Evolutionary conservation across 2,113 vertebrate genomes (phyloP).

Genomic region (Prietella phreatophila): DNA sequence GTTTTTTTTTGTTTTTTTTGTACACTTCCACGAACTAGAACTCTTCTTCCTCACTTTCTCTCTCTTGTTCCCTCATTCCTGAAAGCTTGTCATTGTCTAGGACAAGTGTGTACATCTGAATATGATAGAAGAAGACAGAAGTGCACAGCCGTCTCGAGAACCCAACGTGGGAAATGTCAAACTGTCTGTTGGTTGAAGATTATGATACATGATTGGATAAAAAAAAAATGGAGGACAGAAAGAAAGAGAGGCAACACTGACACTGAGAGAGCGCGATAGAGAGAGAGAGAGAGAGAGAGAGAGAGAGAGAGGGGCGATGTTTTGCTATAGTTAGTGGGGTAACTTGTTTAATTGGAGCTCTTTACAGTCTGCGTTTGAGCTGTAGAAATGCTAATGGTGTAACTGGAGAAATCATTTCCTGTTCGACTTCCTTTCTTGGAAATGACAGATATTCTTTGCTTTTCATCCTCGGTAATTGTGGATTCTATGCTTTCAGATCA

Average conservation of each 20-base stretch:
- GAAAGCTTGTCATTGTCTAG: constrained; percentile 6
- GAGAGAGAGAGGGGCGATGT: neutral
- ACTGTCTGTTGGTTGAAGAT: constrained; percentile 53
- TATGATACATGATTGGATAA: constrained; percentile 59
- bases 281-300: neutral
- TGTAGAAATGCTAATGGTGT: constrained; percentile 69
- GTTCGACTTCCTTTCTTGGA: constrained; percentile 59
- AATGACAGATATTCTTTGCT: neutral
- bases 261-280: neutral
- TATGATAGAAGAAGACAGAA: constrained; percentile 5
- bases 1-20: neutral
- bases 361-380: constrained; percentile 39
- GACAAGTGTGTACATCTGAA: neutral
- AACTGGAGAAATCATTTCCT: constrained; percentile 81
- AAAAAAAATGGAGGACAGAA: constrained; percentile 18
- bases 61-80: constrained; percentile 15
- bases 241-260: neutral
- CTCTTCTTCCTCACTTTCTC: constrained; percentile 16
- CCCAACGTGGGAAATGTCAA: constrained; percentile 19
- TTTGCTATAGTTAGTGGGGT: neutral
- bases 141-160: neutral
- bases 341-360: neutral
- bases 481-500: neutral
- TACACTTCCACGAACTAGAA: neutral
- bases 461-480: neutral